These are phyloP conservation scores for Vulpes vulpes DNA, from an alignment of 2,113 vertebrate species.

Conservation along the genomic window DNA sequence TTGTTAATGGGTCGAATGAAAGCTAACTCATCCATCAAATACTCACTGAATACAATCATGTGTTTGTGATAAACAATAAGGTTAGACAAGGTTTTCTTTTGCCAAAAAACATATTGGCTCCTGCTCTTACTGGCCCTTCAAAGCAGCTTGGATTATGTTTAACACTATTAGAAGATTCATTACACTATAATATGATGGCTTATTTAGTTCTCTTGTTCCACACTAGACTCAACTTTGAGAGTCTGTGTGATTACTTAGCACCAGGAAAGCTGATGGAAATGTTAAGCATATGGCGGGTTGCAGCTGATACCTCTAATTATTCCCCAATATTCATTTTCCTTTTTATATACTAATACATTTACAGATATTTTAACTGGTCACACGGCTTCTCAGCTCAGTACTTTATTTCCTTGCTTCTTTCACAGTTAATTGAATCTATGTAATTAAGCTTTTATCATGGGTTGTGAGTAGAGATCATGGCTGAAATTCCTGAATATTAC, in stretches of 20 bases:
- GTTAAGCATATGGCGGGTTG: neutral
- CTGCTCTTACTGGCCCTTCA: neutral
- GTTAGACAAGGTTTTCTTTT: neutral
- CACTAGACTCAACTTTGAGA: neutral
- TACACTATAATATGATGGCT: neutral
- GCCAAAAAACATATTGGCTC: neutral
- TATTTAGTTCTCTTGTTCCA: neutral
- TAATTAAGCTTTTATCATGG: neutral
- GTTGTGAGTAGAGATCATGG: neutral
- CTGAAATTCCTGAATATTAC: neutral
- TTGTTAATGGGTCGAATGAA: neutral
- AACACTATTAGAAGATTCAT: neutral
- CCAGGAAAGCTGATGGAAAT: neutral
- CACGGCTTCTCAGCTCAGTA: neutral
- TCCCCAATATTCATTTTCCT: neutral
- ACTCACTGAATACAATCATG: neutral
- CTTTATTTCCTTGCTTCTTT: neutral
- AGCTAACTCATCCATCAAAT: conserved; percentile 10
- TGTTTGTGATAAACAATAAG: neutral
- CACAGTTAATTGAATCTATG: neutral
- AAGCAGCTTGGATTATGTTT: neutral
- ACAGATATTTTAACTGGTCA: neutral
- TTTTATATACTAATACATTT: neutral
- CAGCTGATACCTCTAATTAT: neutral
- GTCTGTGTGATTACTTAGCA: neutral